Evolutionary conservation across 1,140 invertebrate genomes (phyloP).

Genomic region (Ceratosolen solmsi): DNA sequence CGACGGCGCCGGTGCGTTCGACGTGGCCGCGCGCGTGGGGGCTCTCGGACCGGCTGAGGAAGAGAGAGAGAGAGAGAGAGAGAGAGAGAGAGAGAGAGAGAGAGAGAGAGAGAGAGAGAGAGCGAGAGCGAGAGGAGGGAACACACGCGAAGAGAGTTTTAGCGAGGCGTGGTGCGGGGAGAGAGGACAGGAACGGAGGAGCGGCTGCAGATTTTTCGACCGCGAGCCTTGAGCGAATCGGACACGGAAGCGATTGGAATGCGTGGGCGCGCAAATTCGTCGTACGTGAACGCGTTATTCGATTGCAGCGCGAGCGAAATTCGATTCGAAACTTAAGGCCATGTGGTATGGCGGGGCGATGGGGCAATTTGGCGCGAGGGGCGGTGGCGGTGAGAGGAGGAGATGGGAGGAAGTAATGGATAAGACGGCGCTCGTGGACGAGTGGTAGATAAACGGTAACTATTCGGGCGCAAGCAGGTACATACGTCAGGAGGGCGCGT

Average conservation of each 20-base stretch:
- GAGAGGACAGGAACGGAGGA: not conserved
- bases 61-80: not conserved
- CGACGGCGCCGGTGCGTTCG: not conserved
- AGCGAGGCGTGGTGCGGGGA: no score
- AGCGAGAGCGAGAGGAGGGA: no score
- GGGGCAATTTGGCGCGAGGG: no score
- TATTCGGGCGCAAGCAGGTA: no score
- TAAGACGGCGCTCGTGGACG: no score
- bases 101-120: not conserved
- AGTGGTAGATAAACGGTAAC: no score
- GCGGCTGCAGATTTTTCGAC: not conserved
- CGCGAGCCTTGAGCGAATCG: not conserved
- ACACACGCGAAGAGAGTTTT: no score
- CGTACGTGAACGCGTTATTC: no score
- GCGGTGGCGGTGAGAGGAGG: no score
- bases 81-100: not conserved
- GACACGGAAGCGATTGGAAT: not conserved
- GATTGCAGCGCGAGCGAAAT: not conserved
- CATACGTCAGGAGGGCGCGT: no score
- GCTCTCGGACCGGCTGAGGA: not conserved
- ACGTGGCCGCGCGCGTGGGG: not conserved
- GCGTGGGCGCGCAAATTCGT: not conserved
- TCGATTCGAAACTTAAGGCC: not conserved
- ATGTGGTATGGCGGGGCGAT: no score
- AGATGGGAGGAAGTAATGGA: no score